Evolutionary conservation across 2,888 invertebrate genomes (phyloP).

Genomic region (Torymus aiolomorphi): DNA sequence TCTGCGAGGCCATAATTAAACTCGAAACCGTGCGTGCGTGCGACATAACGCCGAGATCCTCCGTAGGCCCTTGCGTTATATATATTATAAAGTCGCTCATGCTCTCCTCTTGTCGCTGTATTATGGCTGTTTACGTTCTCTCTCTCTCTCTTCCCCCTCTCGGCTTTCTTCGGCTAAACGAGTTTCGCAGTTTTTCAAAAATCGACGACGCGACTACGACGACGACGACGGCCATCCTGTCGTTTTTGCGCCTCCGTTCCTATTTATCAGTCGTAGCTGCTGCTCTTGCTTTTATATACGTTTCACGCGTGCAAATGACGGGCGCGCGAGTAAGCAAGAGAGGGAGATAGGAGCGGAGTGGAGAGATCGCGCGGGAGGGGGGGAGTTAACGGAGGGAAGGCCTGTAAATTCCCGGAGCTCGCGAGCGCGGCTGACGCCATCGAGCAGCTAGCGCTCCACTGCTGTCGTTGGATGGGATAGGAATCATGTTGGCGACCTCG

Average conservation of each 20-base stretch:
- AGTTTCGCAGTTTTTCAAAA: too few relatives aligned
- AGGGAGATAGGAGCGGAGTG: too few relatives aligned
- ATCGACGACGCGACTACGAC: too few relatives aligned
- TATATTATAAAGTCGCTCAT: too few relatives aligned
- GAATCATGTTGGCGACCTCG: conserved; percentile 74
- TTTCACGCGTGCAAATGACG: conserved; percentile 15
- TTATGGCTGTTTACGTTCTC: too few relatives aligned
- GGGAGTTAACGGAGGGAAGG: conserved; percentile 6
- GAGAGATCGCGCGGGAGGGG: background rate
- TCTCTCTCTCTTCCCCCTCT: too few relatives aligned
- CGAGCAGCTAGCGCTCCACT: background rate
- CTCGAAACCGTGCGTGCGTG: background rate
- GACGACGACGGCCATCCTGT: conserved; percentile 4
- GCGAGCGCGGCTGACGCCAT: conserved; percentile 52
- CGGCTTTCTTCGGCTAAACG: too few relatives aligned
- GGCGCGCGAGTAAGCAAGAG: background rate
- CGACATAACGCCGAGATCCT: too few relatives aligned
- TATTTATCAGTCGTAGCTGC: conserved; percentile 6
- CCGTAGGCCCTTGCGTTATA: too few relatives aligned
- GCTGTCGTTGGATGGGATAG: conserved; percentile 31
- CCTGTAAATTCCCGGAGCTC: conserved; percentile 51
- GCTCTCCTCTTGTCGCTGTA: too few relatives aligned
- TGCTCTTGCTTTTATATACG: background rate
- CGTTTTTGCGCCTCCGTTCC: background rate
- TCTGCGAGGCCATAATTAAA: conserved; percentile 42